These are phyloP conservation scores for Phoebastria nigripes DNA, from an alignment of 2,797 vertebrate species.

Conservation along the genomic window DNA sequence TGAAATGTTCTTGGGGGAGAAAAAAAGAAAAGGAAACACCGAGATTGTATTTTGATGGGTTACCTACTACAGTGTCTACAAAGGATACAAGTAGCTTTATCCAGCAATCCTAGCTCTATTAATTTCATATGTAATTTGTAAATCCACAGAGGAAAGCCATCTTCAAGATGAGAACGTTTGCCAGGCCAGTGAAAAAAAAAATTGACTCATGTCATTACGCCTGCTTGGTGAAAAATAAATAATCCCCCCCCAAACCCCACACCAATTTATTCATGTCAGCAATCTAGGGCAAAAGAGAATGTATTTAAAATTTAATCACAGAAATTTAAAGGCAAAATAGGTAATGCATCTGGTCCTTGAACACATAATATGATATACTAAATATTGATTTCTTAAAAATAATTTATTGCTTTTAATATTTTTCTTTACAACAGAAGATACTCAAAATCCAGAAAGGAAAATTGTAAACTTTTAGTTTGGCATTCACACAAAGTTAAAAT, in stretches of 20 bases:
- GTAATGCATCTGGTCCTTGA: slow-evolving; percentile 90
- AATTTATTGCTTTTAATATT: slow-evolving; percentile 99
- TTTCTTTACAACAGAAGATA: slow-evolving; percentile 96
- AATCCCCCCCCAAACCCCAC: slow-evolving; percentile 15
- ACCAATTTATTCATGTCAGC: slow-evolving; percentile 72
- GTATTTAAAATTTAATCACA: slow-evolving; percentile 76
- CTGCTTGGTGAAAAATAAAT: slow-evolving; percentile 54
- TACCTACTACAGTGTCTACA: slow-evolving; percentile 59
- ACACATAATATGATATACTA: slow-evolving; percentile 95
- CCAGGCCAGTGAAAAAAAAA: slow-evolving; percentile 68
- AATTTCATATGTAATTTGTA: slow-evolving; percentile 66
- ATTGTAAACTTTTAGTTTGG: slow-evolving; percentile 99
- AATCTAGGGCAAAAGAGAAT: slow-evolving; percentile 73
- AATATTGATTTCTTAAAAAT: slow-evolving; percentile 98
- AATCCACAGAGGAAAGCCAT: slow-evolving; percentile 71
- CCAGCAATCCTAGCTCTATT: slow-evolving; percentile 60
- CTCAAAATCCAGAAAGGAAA: slow-evolving; percentile 92
- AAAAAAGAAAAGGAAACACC: slow-evolving; percentile 41
- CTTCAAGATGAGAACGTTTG: slow-evolving; percentile 66
- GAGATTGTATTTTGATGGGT: slow-evolving; percentile 61
- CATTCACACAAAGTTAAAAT: slow-evolving; percentile 93
- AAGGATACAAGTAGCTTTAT: slow-evolving; percentile 61
- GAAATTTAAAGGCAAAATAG: slow-evolving; percentile 87
- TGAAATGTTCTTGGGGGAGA: slow-evolving; percentile 55
- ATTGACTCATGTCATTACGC: slow-evolving; percentile 47